Conservation (phyloP, 1,140 invertebrate genomes). For the Ruditapes philippinarum region DNA sequence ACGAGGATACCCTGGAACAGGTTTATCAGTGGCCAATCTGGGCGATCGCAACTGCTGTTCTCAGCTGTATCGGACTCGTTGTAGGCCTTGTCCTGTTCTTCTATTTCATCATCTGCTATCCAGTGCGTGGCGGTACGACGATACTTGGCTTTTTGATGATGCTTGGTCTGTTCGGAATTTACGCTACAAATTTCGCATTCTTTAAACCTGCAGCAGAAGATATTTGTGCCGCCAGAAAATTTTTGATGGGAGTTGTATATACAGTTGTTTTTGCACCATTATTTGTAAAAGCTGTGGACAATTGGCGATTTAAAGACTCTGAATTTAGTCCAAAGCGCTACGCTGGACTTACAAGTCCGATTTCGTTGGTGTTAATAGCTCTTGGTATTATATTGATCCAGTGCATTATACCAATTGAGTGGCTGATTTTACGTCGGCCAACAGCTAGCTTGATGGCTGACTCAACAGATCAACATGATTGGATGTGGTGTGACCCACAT, state of each 20-base stretch:
- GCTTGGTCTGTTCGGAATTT: conserved; percentile 87
- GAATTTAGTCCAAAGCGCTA: conserved; percentile 77
- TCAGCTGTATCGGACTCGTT: conserved; percentile 84
- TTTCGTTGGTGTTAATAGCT: conserved; percentile 85
- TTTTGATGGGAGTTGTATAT: conserved; percentile 87
- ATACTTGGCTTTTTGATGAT: conserved; percentile 87
- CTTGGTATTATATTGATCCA: conserved; percentile 86
- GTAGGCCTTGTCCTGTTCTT: conserved; percentile 85
- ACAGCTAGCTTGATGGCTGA: conserved; percentile 70
- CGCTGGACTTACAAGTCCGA: conserved; percentile 80
- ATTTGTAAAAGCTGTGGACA: conserved; percentile 87
- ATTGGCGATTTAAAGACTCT: conserved; percentile 84
- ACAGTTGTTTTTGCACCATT: conserved; percentile 86
- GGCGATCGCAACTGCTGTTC: conserved; percentile 84
- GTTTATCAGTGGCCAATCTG: conserved; percentile 82
- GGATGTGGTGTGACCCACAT: conserved; percentile 82
- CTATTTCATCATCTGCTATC: conserved; percentile 87
- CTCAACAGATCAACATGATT: conserved; percentile 71
- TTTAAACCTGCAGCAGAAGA: conserved; percentile 85
- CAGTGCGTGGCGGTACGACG: conserved; percentile 86
- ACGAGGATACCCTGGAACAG: conserved; percentile 60
- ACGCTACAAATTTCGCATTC: conserved; percentile 88
- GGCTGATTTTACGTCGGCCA: conserved; percentile 79
- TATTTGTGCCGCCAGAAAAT: conserved; percentile 86
- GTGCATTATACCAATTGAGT: conserved; percentile 81